These are phyloP conservation scores for Gryllus longicercus DNA, from an alignment of 2,888 invertebrate genomes.

Conservation along the genomic window DNA sequence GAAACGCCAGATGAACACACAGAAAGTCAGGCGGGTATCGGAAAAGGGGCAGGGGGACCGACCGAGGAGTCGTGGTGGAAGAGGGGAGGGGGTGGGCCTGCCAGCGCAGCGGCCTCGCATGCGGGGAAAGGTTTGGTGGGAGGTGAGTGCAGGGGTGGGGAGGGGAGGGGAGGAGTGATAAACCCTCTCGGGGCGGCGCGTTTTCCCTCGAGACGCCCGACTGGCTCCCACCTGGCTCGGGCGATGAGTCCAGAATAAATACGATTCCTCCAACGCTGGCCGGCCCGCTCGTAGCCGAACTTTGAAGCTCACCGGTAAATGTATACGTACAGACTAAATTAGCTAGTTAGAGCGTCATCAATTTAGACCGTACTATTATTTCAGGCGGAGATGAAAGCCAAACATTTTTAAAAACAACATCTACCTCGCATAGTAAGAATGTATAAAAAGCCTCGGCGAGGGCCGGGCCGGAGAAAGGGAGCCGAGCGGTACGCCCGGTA, in stretches of 20 bases:
- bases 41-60: not conserved
- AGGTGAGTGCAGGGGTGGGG: too few species aligned
- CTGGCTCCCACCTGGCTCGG: not conserved
- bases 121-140: too few species aligned
- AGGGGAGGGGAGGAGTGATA: not conserved
- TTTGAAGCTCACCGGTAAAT: not conserved
- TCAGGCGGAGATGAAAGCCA: conserved; percentile 1
- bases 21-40: too few species aligned
- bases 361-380: conserved; percentile 17
- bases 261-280: not conserved
- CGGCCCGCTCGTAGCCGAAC: not conserved
- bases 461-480: not conserved
- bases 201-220: not conserved
- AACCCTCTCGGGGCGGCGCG: not conserved
- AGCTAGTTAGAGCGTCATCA: conserved; percentile 10
- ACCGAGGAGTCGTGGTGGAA: not conserved
- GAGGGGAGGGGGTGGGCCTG: not conserved
- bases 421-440: not conserved
- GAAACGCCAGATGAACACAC: too few species aligned
- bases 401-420: conserved; percentile 17
- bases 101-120: too few species aligned
- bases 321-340: not conserved
- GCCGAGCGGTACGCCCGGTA: not conserved
- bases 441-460: conserved; percentile 1
- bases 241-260: conserved; percentile 4